Percentiles rank a stretch among this genome's conserved stretches.
Conservation (phyloP, 2,888 invertebrate species). For the Amiota minor region DNA sequence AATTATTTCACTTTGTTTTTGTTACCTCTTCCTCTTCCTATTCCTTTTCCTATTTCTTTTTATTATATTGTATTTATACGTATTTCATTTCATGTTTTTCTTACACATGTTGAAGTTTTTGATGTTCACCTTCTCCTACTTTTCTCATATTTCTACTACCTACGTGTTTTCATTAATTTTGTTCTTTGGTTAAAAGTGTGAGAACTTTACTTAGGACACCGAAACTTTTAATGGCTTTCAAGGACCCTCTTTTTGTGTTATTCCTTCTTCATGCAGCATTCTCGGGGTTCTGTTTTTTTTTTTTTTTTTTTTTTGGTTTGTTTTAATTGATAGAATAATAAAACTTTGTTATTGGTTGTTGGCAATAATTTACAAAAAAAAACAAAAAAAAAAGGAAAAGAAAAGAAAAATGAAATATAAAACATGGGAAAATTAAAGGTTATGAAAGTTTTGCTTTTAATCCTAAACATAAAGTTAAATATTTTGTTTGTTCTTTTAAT, state of each 20-base stretch:
- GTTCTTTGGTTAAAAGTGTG: constrained; percentile 38
- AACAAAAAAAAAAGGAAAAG: too few species aligned
- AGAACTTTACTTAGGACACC: constrained; percentile 38
- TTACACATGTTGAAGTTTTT: constrained; percentile 7
- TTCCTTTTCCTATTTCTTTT: constrained; percentile 23
- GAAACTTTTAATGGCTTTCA: constrained; percentile 46
- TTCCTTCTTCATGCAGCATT: background rate
- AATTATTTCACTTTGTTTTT: constrained; percentile 4
- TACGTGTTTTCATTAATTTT: constrained; percentile 50
- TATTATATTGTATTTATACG: background rate
- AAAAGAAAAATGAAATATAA: too few species aligned
- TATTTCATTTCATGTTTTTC: constrained; percentile 12
- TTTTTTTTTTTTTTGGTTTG: too few species aligned
- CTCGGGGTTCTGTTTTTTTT: too few species aligned
- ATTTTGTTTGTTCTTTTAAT: too few species aligned
- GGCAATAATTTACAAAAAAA: too few species aligned
- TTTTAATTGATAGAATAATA: constrained; percentile 16
- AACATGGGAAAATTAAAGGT: too few species aligned
- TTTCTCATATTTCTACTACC: too few species aligned
- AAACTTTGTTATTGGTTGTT: too few species aligned
- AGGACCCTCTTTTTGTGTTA: too few species aligned
- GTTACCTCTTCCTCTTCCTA: constrained; percentile 15
- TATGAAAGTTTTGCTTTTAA: too few species aligned
- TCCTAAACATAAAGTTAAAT: too few species aligned
- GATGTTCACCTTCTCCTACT: background rate